Evolutionary conservation across 2,888 invertebrate species (phyloP).

Genomic region (Harpalus rubripes): DNA sequence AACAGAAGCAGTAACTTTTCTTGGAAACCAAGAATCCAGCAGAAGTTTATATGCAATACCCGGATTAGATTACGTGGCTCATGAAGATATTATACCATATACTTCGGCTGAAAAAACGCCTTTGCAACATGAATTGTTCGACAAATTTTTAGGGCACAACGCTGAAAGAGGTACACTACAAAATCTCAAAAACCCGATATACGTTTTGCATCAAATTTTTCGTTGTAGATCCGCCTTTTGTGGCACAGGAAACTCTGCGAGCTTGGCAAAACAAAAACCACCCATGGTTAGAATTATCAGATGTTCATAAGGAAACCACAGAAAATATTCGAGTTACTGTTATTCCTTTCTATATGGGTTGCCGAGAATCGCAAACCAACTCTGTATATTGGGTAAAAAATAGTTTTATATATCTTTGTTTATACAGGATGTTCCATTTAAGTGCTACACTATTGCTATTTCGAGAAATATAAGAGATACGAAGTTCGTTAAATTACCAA

Average conservation of each 20-base stretch:
- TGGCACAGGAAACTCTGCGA: slow-evolving; percentile 92
- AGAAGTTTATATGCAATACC: slow-evolving; percentile 97
- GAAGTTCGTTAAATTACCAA: too few relatives aligned
- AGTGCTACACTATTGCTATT: too few relatives aligned
- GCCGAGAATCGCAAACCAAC: slow-evolving; percentile 92
- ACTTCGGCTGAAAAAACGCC: slow-evolving; percentile 92
- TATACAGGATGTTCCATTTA: too few relatives aligned
- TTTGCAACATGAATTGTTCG: slow-evolving; percentile 96
- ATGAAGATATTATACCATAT: slow-evolving; percentile 98
- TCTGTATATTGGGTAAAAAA: slow-evolving; percentile 92
- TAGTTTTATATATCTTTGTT: not conserved
- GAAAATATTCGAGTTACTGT: slow-evolving; percentile 97
- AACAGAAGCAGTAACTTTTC: slow-evolving; percentile 97
- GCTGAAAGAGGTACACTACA: slow-evolving; percentile 84
- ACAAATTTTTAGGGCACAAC: slow-evolving; percentile 92
- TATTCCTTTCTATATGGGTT: slow-evolving; percentile 99
- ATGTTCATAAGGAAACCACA: slow-evolving; percentile 98
- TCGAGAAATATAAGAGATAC: too few relatives aligned
- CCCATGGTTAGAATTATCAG: slow-evolving; percentile 97
- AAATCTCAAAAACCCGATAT: not conserved
- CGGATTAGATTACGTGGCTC: slow-evolving; percentile 98
- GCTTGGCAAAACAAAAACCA: slow-evolving; percentile 99
- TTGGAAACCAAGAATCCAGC: slow-evolving; percentile 97
- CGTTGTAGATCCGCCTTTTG: slow-evolving; percentile 88
- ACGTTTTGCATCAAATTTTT: not conserved